Evolutionary conservation across 2,797 vertebrate species (phyloP).

Genomic region (Scolopax bukidnonensis): DNA sequence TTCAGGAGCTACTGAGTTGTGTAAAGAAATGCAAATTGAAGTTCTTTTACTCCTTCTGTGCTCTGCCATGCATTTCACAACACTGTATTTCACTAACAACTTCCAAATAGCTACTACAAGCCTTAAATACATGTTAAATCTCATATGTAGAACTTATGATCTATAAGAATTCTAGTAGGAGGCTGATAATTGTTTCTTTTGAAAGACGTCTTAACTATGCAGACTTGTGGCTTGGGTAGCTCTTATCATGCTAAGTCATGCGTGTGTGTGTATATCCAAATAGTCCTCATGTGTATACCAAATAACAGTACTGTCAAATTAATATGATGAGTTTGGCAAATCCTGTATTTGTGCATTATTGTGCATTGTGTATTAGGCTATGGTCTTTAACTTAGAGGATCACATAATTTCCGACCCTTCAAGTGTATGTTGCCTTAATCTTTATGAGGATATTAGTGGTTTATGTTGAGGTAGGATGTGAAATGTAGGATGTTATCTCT

Average conservation of each 20-base stretch:
- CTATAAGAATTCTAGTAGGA: neutral
- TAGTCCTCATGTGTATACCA: neutral
- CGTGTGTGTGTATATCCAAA: neutral
- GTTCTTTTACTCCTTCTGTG: neutral
- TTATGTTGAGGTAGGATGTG: neutral
- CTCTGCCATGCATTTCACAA: neutral
- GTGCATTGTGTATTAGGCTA: neutral
- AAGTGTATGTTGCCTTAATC: neutral
- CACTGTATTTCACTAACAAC: neutral
- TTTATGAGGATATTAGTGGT: neutral
- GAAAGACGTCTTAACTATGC: neutral
- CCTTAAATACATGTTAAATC: neutral
- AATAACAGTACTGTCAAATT: neutral
- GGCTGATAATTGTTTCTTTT: neutral
- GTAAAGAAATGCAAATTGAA: neutral
- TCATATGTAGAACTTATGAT: rapidly evolving
- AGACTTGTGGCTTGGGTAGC: neutral
- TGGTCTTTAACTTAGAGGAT: neutral
- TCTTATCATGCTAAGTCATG: neutral
- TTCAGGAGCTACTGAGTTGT: neutral
- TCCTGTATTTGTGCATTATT: neutral
- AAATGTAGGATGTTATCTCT: neutral
- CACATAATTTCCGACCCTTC: neutral
- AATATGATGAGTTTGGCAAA: neutral
- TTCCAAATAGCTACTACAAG: neutral